Evolutionary conservation across 2,113 vertebrate species (phyloP).

Genomic region (Misgurnus mizolepis): DNA sequence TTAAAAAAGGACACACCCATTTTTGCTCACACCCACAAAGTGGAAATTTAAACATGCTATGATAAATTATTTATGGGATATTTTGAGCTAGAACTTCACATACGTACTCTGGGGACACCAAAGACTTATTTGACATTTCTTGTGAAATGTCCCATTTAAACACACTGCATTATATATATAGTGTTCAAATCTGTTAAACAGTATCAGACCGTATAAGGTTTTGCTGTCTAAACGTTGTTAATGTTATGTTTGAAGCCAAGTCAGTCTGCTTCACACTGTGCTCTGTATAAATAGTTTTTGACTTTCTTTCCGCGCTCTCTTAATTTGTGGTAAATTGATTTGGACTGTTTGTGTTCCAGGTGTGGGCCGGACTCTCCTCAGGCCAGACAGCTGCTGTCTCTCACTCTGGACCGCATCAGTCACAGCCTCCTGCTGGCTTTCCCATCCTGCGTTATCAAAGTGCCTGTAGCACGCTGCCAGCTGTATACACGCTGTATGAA

Average conservation of each 20-base stretch:
- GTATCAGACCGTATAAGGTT: background rate
- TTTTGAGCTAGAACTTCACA: too few relatives aligned
- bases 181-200: background rate
- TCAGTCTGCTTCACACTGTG: background rate
- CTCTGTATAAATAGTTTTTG: conserved; percentile 15
- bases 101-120: too few relatives aligned
- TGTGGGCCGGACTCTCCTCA: conserved; percentile 78
- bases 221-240: background rate
- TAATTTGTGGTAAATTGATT: conserved; percentile 20
- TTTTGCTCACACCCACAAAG: too few relatives aligned
- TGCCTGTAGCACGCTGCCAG: conserved; percentile 90
- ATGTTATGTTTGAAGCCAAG: background rate
- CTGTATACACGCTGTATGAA: conserved; percentile 93
- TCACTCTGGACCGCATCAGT: conserved; percentile 84
- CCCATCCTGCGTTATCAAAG: conserved; percentile 87
- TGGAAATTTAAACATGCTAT: too few relatives aligned
- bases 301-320: conserved; percentile 1
- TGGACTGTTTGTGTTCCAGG: conserved; percentile 69
- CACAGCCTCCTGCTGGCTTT: conserved; percentile 87
- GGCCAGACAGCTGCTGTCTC: conserved; percentile 81
- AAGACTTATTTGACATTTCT: background rate
- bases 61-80: too few relatives aligned
- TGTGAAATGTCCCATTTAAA: background rate
- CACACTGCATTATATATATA: background rate
- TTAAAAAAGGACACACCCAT: too few relatives aligned